Conservation (phyloP, 2,888 invertebrate genomes). For the Hydriomena furcata region DNA sequence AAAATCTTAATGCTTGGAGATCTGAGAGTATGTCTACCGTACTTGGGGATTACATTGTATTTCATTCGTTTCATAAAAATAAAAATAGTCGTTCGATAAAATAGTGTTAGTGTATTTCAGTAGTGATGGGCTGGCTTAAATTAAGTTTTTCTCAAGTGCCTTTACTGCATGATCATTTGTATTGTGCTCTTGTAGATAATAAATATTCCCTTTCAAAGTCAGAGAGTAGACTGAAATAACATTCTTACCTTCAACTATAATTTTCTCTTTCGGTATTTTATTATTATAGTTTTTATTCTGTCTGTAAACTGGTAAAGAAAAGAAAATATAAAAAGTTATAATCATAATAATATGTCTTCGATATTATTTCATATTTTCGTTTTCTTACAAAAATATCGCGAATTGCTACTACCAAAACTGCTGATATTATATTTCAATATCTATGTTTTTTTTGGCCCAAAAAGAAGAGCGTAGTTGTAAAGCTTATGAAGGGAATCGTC, state of each 20-base stretch:
- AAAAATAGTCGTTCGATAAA: too few species aligned
- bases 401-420: background rate
- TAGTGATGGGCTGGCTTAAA: too few species aligned
- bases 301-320: background rate
- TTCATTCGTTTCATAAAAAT: too few species aligned
- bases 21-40: too few species aligned
- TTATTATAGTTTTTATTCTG: background rate
- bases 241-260: background rate
- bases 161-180: background rate
- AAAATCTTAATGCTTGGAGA: too few species aligned
- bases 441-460: too few species aligned
- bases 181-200: constrained; percentile 3
- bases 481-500: too few species aligned
- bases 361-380: background rate
- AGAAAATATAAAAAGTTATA: background rate
- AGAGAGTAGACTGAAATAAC: constrained; percentile 3
- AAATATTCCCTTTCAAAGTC: constrained; percentile 14
- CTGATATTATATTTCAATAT: background rate
- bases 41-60: too few species aligned
- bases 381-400: background rate
- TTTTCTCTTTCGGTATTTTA: background rate
- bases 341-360: background rate
- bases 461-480: too few species aligned
- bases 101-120: too few species aligned
- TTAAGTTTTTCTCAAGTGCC: background rate